Conservation (phyloP, 2,797 vertebrate species). For the Cossypha dichroa region DNA sequence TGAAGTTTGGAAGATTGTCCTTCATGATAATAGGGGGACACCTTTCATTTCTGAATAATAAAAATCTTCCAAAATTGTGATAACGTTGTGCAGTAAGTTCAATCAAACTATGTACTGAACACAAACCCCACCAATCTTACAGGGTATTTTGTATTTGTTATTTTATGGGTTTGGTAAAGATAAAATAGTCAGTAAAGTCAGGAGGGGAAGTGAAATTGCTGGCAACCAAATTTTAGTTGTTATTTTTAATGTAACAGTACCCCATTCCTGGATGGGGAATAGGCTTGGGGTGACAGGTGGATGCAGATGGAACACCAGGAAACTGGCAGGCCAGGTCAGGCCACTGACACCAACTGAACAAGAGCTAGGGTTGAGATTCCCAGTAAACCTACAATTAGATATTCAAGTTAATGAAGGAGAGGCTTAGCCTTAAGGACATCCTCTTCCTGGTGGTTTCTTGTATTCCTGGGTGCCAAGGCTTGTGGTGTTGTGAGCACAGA, state of each 20-base stretch:
- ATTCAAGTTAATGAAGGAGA: constrained; percentile 18
- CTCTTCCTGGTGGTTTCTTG: constrained; percentile 18
- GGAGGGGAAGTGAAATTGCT: not conserved
- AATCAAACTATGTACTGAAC: not conserved
- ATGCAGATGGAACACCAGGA: not conserved
- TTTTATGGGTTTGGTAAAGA: not conserved
- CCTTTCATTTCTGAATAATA: not conserved
- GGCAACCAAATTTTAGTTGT: not conserved
- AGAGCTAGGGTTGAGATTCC: not conserved
- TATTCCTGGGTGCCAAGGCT: not conserved
- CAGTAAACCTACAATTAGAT: constrained; percentile 32
- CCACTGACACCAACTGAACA: not conserved
- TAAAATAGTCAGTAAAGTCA: not conserved
- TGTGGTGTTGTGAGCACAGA: not conserved
- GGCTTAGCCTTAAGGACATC: constrained; percentile 11
- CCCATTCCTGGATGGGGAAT: not conserved
- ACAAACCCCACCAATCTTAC: not conserved
- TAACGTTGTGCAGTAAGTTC: not conserved
- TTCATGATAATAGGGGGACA: not conserved
- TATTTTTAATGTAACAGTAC: constrained; percentile 33
- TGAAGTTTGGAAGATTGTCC: not conserved
- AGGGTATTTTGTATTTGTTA: not conserved
- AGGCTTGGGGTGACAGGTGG: not conserved
- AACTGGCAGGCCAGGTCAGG: constrained; percentile 23
- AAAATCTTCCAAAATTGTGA: not conserved